These are phyloP conservation scores for Pseudomyrmex cubaensis DNA, from an alignment of 1,140 invertebrate genomes.

Conservation along the genomic window DNA sequence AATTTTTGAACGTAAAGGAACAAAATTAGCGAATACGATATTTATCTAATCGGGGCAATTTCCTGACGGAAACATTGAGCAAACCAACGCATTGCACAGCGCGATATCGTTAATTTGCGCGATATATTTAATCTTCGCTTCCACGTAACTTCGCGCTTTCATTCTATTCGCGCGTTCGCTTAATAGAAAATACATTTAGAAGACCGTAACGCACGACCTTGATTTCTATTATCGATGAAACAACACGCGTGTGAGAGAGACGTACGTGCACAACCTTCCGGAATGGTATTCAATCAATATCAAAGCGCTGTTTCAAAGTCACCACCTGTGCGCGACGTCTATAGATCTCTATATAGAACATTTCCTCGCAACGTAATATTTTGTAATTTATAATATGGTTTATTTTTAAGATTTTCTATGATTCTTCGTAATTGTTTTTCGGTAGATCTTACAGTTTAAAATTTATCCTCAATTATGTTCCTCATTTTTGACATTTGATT, in stretches of 20 bases:
- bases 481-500: too few species aligned
- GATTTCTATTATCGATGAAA: background rate
- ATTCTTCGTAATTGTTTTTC: background rate
- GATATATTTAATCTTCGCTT: slow-evolving; percentile 20
- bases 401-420: too few species aligned
- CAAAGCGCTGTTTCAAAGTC: slow-evolving; percentile 66
- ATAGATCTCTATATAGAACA: background rate
- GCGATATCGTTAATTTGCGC: background rate
- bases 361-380: background rate
- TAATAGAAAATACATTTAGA: slow-evolving; percentile 11
- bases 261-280: slow-evolving; percentile 41
- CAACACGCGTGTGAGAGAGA: slow-evolving; percentile 5
- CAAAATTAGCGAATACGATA: background rate
- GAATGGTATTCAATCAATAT: slow-evolving; percentile 68
- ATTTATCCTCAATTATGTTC: too few species aligned
- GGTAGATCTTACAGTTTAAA: background rate
- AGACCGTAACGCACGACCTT: slow-evolving; percentile 21
- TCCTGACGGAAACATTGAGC: slow-evolving; percentile 14
- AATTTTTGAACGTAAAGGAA: background rate
- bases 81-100: background rate
- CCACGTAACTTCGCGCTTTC: background rate
- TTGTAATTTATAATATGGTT: too few species aligned
- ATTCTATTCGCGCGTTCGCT: background rate
- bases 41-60: slow-evolving; percentile 22
- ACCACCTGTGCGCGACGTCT: background rate